Percentiles rank a stretch among this genome's conserved stretches.
phyloP scores from a whole-genome alignment of 2,888 invertebrate genomes.

The Ectemnius lituratus region DNA sequence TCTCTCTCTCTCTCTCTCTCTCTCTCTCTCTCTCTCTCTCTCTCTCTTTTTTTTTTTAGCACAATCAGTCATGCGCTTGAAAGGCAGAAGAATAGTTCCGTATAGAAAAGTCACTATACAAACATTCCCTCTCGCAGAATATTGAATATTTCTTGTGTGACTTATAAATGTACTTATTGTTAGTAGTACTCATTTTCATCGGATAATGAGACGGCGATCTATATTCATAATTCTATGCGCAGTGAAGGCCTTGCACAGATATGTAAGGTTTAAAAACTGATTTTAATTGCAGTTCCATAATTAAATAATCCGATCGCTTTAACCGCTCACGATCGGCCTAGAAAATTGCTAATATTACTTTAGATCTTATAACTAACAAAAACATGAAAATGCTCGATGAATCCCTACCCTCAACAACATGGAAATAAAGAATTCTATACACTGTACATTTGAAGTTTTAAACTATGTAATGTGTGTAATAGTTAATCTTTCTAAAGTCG shows the following conservation, averaged over 20 bases:
- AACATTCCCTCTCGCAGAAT: conserved; percentile 19
- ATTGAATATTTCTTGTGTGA: conserved; percentile 24
- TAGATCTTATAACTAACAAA: conserved; percentile 32
- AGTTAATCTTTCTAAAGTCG: conserved; percentile 50
- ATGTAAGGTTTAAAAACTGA: conserved; percentile 45
- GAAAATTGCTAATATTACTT: conserved; percentile 37
- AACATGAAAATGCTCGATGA: conserved; percentile 46
- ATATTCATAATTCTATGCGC: conserved; percentile 28
- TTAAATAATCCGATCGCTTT: conserved; percentile 28
- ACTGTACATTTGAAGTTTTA: conserved; percentile 62
- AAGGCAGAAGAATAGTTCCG: conserved; percentile 15
- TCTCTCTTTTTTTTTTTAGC: conserved; percentile 14
- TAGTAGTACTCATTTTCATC: conserved; percentile 24
- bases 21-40: no score
- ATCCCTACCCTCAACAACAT: conserved; percentile 41
- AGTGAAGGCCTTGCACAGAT: conserved; percentile 50
- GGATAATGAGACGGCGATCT: conserved; percentile 22
- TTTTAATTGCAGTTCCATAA: conserved; percentile 36
- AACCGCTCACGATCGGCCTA: conserved; percentile 36
- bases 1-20: no score
- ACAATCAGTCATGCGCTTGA: conserved; percentile 7
- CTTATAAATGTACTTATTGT: conserved; percentile 32
- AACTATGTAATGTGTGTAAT: conserved; percentile 54
- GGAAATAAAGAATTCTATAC: conserved; percentile 63
- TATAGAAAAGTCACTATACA: conserved; percentile 12